Base-by-base conservation (phyloP, 2,888 invertebrate species). In the Tromatobia lineatoria region DNA sequence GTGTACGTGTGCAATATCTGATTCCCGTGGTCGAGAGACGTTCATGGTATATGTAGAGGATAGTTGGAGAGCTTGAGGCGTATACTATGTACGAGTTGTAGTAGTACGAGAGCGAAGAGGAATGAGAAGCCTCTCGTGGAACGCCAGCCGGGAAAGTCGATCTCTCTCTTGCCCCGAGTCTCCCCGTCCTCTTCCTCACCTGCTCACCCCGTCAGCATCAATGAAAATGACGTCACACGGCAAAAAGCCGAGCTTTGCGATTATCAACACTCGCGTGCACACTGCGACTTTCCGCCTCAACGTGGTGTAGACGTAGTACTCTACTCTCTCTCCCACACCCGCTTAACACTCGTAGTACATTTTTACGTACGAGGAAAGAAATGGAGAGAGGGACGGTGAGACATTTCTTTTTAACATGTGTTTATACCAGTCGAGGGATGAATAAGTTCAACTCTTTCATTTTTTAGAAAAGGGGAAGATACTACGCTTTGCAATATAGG, bases 171-270 rank as follows among this genome's bases (percentile, higher is more conserved):
- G 45, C 64, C 25, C 20, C 42, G 29, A 47, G 15, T 23, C 71
- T 64, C 47, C 54, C 52, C 42, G 18, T 25, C 66, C 92, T 89
- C 88, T 89, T n/a, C 88, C 87, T 86, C 87, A 86, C 57, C 57
- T 74, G 50, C 80, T 54, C 73, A 74, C 71, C 71, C 78, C 82
- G 92, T 92, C 93, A 94, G 94, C 94, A 94, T 95, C 94, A 95
- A 95, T 95, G 95, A 94, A 94, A 93, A 93, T 95, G 94, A 95
- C 95, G 95, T 95, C 94, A 95, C 93, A 89, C 42, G 76, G 88
- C 92, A 93, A 93, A 94, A 92, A 92, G 92, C 86, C 87, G 88
- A 87, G 91, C 90, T 91, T 92, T 91, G 81, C 77, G 91, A 92
- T 92, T 92, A 92, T 91, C 90, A 89, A 91, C 90, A 89, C 89